A percentile compares a stretch with the other conserved stretches of the same genome.
Conservation (phyloP, 2,113 vertebrate species). For the Tylochromis polylepis region DNA sequence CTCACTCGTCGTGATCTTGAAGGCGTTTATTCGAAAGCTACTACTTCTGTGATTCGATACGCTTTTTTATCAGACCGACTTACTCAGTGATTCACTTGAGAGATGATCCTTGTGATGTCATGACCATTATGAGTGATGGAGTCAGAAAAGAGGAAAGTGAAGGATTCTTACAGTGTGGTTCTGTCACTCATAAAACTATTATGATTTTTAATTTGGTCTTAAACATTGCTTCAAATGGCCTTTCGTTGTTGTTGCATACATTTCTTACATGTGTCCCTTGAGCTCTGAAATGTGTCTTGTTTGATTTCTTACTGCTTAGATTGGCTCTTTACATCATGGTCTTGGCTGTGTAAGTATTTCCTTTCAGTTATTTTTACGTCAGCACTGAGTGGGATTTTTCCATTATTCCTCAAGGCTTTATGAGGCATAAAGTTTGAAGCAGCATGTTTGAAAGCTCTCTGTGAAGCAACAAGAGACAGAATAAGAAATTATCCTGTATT, state of each 20-base stretch:
- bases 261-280: background rate
- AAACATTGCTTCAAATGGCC: background rate
- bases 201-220: background rate
- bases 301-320: conserved; percentile 69
- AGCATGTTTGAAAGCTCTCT: background rate
- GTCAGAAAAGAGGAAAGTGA: background rate
- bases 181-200: background rate
- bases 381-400: background rate
- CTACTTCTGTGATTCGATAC: background rate
- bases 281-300: background rate
- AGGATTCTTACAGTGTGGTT: background rate
- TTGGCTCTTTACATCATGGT: conserved; percentile 93
- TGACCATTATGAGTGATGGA: background rate
- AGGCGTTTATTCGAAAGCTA: background rate
- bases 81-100: background rate
- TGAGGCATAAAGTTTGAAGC: background rate
- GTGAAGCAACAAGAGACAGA: background rate
- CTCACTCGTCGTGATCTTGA: background rate
- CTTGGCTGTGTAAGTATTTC: conserved; percentile 92
- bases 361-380: background rate
- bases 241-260: background rate
- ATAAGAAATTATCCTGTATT: background rate
- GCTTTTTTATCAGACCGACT: background rate
- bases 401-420: background rate
- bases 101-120: background rate